Base-by-base conservation (phyloP, 2,888 invertebrate species). In the Diaphora mendica region DNA sequence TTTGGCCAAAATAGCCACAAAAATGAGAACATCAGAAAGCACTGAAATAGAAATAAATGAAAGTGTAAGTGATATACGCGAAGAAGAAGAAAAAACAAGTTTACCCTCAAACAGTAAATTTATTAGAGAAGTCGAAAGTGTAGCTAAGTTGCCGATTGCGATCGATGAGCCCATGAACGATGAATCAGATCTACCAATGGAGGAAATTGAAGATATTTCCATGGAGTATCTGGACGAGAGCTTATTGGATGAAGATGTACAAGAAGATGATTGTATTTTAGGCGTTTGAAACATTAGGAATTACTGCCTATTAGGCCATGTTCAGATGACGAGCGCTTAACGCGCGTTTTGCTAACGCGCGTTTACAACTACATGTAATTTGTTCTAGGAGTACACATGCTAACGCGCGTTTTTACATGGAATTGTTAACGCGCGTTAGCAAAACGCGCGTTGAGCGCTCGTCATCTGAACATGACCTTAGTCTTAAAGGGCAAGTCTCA, bases 1-100 rank as follows among this genome's bases (percentile, higher is more conserved):
- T 0, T 77, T 95, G 39, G 89, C 93, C 3, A 88, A 88, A 64
- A 90, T 88, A 81, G 89, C 85, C 9, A 91, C 88, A 79, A 89
- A 90, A 64, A 89, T 82, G 74, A 85, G 80, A 78, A 42, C 59
- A 3, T 23, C 68, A 68, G 39, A 51, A 74, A 71, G 67, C 11
- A 7, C 7, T 39, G 59, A 9, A 1, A 23, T 33, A 33, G 15
- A 17, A 5, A 42, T 11, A 8, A n/a, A 13, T 33, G 23, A 23
- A 26, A 55, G 51, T n/a, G 26, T 39, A 69, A 69, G n/a, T 44
- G n/a, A 42, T 30, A 39, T 4, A 7, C 1, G n/a, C 26, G 44
- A n/a, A 42, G 72, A 23, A 9, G n/a, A 42, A 70, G 17, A 30
- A 9, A n/a, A 42, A 70, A 26, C 5, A 9, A 55, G 17, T 30